These are phyloP conservation scores for Prinia subflava DNA, from an alignment of 2,113 vertebrate genomes.

Conservation along the genomic window DNA sequence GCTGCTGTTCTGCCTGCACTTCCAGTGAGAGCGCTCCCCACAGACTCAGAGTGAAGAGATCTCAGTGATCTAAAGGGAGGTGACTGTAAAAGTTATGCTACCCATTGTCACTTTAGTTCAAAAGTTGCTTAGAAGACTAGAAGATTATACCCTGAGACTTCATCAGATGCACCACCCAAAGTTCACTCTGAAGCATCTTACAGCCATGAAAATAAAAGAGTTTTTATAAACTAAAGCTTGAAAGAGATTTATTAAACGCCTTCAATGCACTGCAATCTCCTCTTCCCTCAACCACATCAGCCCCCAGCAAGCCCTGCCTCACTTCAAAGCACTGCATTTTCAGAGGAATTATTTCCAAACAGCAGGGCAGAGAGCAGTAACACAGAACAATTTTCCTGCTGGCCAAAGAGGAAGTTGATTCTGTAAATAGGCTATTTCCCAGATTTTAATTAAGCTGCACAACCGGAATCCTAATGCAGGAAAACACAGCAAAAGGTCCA, in stretches of 20 bases:
- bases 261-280: neutral
- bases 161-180: rapidly evolving
- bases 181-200: neutral
- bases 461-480: neutral
- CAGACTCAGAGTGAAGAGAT: neutral
- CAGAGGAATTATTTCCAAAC: constrained; percentile 7
- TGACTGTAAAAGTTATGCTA: neutral
- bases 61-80: neutral
- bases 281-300: neutral
- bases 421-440: neutral
- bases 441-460: neutral
- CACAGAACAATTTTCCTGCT: neutral
- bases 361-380: neutral
- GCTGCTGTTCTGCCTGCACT: neutral
- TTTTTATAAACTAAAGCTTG: neutral
- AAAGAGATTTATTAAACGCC: neutral
- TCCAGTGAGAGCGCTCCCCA: neutral
- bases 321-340: constrained; percentile 28
- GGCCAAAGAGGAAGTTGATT: neutral
- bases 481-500: neutral
- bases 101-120: neutral
- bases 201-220: neutral
- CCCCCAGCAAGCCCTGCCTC: neutral
- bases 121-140: neutral
- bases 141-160: neutral